Conservation (phyloP, 2,888 invertebrate species). For the Fabriciana adippe region DNA sequence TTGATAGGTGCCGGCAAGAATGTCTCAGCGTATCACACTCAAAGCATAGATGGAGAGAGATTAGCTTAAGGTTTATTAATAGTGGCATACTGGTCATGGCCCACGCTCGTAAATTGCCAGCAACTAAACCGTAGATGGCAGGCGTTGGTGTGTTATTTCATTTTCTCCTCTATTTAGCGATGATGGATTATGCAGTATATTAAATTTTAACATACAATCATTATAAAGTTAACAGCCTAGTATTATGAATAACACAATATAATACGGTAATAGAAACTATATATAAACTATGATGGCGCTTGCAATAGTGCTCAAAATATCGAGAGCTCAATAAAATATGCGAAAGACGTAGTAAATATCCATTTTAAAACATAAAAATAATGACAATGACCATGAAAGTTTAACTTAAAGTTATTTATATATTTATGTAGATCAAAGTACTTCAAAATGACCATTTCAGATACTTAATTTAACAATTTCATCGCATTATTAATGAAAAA, state of each 20-base stretch:
- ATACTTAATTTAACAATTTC: too few relatives aligned
- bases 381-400: too few relatives aligned
- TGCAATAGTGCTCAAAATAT: too few relatives aligned
- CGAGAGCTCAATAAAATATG: too few relatives aligned
- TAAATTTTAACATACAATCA: not conserved
- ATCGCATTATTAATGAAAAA: not conserved
- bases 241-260: not conserved
- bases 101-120: not conserved
- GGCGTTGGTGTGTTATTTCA: not conserved
- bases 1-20: constrained; percentile 3
- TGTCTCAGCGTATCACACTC: constrained; percentile 3
- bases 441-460: too few relatives aligned
- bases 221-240: not conserved
- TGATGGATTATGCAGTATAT: constrained; percentile 1
- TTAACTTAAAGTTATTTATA: too few relatives aligned
- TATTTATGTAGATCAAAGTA: too few relatives aligned
- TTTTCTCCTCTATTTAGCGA: not conserved
- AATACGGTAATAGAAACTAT: too few relatives aligned
- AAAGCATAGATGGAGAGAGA: not conserved
- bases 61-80: constrained; percentile 22
- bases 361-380: too few relatives aligned
- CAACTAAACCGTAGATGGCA: not conserved
- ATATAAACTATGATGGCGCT: too few relatives aligned
- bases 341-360: too few relatives aligned
- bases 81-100: constrained; percentile 17